Evolutionary conservation across 2,113 vertebrate species (phyloP), one percentile per base, ranked within the genome.

Genomic region (Macaca nemestrina): DNA sequence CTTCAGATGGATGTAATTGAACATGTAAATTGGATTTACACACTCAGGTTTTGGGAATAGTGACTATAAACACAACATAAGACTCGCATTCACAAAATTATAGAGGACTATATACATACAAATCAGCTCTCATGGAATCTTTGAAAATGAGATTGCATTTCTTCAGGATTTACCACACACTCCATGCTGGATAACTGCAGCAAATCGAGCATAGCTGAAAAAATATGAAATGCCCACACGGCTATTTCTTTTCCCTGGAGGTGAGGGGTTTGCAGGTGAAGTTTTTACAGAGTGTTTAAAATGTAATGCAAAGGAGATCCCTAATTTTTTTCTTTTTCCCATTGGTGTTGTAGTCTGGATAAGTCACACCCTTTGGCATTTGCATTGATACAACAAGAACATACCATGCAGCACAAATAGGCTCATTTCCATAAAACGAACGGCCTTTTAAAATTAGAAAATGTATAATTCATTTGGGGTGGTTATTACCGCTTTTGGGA

Each of bases 341-440:
- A 72, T 89, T 52, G 94, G 92, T 95, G 70, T 55, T 93, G 85
- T 59, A 40, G 38, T 73, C 50, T 86, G 97, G 88, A 72, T 96
- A 98, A 98, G 97, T 97, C 94, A 95, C 67, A 89, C 59, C 86
- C 94, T 88, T 96, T 89, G 76, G 95, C 91, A 97, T 94, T 97
- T 94, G 95, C 94, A 95, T 75, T 88, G 93, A 97, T 95, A 90
- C 94, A 97, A 93, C 79, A 96, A 94, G 89, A 97, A 93, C 88
- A 93, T 72, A 94, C 76, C 92, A 94, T 23, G 88, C 78, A 45
- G 82, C 95, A 97, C 96, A 97, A 97, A 98, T 97, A 97, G 88
- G 90, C 93, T 97, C 97, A 97, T 98, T 98, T 98, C 97, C 97
- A 97, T 98, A 97, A 97, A 97, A 97, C 90, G 52, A 97, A 97